These are phyloP conservation scores for Brenthis daphne DNA, from an alignment of 2,888 invertebrate genomes.

Conservation along the genomic window DNA sequence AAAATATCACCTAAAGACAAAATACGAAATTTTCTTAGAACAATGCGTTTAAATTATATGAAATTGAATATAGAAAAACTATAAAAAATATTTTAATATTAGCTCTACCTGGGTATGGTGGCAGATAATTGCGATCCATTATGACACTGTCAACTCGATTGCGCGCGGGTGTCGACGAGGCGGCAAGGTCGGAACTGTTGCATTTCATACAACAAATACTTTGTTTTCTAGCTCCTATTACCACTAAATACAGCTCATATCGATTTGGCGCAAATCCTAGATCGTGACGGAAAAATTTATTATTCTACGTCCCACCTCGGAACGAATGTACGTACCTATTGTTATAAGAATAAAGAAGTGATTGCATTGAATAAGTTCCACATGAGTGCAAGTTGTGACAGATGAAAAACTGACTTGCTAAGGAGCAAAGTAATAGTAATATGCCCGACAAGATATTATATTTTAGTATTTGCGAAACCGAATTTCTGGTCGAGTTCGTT, in stretches of 20 bases:
- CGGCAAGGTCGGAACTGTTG: slow-evolving; percentile 73
- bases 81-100: neutral
- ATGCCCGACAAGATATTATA: neutral
- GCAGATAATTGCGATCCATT: slow-evolving; percentile 66
- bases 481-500: too few relatives aligned
- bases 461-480: too few relatives aligned
- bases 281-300: slow-evolving; percentile 35
- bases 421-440: slow-evolving; percentile 15
- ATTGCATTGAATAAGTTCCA: slow-evolving; percentile 47
- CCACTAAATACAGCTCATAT: slow-evolving; percentile 49
- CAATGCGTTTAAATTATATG: neutral
- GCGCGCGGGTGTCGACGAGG: slow-evolving; percentile 66
- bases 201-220: slow-evolving; percentile 54
- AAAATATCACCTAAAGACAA: too few relatives aligned
- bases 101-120: slow-evolving; percentile 60
- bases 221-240: slow-evolving; percentile 49
- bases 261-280: slow-evolving; percentile 36
- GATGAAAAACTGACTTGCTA: slow-evolving; percentile 57
- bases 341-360: slow-evolving; percentile 48
- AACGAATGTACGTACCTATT: slow-evolving; percentile 41
- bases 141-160: slow-evolving; percentile 63
- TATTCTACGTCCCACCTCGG: slow-evolving; percentile 34
- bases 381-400: slow-evolving; percentile 55
- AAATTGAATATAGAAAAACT: neutral
- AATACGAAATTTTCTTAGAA: too few relatives aligned